Conservation (phyloP, 2,113 vertebrate species). For the Sturnus vulgaris region DNA sequence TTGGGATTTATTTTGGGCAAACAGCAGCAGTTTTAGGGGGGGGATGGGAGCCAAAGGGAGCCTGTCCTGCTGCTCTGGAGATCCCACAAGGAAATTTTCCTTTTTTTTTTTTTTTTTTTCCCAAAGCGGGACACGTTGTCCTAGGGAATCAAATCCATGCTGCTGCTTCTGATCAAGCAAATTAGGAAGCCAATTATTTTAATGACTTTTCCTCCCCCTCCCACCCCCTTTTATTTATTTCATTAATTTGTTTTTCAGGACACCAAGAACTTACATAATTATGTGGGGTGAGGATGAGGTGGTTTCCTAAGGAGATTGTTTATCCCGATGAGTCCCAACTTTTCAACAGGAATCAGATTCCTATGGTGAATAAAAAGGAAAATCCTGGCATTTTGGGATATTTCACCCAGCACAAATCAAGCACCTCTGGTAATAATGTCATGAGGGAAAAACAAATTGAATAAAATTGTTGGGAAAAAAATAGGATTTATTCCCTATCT, state of each 20-base stretch:
- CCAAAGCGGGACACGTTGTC: neutral
- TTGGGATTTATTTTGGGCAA: neutral
- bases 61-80: neutral
- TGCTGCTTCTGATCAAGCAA: conserved; percentile 5
- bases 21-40: neutral
- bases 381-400: neutral
- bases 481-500: neutral
- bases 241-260: neutral
- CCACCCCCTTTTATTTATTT: neutral
- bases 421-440: neutral
- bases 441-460: neutral
- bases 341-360: neutral
- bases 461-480: neutral
- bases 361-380: neutral
- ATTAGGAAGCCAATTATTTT: neutral
- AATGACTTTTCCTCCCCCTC: neutral
- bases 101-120: neutral
- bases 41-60: neutral
- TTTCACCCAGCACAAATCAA: neutral
- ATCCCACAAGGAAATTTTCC: neutral
- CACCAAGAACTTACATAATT: neutral
- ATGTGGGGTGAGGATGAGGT: neutral
- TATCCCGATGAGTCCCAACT: neutral
- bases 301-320: neutral
- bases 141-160: neutral